These are phyloP conservation scores for Helostoma temminkii DNA, from an alignment of 2,797 vertebrate genomes.

Conservation along the genomic window DNA sequence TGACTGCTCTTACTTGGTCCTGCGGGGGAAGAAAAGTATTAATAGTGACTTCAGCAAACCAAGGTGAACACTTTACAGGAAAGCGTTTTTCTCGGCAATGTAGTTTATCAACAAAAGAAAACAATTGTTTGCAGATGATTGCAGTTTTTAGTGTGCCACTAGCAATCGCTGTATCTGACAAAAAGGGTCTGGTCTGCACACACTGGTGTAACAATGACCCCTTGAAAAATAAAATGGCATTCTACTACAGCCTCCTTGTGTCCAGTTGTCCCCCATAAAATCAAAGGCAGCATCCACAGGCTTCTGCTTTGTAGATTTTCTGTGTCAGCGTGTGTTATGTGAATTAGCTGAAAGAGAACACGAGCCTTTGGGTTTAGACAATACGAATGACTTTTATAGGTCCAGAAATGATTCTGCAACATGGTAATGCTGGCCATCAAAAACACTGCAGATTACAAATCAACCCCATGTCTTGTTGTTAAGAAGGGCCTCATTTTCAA, in stretches of 20 bases:
- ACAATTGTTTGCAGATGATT: not conserved
- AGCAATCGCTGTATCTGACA: not conserved
- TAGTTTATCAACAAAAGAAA: not conserved
- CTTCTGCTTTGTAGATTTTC: not conserved
- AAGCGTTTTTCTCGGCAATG: constrained; percentile 2
- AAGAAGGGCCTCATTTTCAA: constrained; percentile 46
- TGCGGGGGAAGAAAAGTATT: constrained; percentile 4
- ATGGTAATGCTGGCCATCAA: constrained; percentile 21
- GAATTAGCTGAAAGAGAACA: not conserved
- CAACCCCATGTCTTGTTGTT: constrained; percentile 59
- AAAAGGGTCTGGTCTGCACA: not conserved
- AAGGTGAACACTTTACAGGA: constrained; percentile 26
- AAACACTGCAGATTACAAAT: constrained; percentile 48
- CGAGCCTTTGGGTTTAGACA: not conserved
- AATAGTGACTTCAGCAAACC: constrained; percentile 40
- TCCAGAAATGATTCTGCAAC: constrained; percentile 14
- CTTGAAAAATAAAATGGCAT: not conserved
- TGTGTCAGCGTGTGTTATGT: constrained; percentile 7
- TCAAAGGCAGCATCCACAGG: not conserved
- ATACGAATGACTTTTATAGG: not conserved
- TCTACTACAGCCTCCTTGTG: not conserved
- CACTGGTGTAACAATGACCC: not conserved
- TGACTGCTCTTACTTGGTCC: constrained; percentile 32
- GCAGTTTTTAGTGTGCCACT: not conserved
- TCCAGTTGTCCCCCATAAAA: not conserved